These are phyloP conservation scores for Typhlichthys subterraneus DNA, from an alignment of 2,797 vertebrate genomes.

Conservation along the genomic window DNA sequence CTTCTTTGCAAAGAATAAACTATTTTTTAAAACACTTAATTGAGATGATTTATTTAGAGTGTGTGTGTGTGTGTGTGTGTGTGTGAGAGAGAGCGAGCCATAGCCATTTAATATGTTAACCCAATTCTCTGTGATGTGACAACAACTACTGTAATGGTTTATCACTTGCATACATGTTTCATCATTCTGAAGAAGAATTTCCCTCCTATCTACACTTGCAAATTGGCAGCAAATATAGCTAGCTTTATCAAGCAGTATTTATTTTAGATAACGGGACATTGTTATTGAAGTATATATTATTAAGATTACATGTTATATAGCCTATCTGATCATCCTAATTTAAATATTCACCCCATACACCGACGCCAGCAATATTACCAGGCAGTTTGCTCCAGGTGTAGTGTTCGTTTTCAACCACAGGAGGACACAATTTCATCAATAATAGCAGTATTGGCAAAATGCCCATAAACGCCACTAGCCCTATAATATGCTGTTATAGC, in stretches of 20 bases:
- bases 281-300: slow-evolving; percentile 60
- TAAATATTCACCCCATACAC: slow-evolving; percentile 19
- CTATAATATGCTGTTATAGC: slow-evolving; percentile 29
- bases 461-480: slow-evolving; percentile 28
- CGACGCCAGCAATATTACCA: slow-evolving; percentile 10
- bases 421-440: slow-evolving; percentile 71
- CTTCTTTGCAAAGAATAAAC: slow-evolving; percentile 74
- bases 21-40: slow-evolving; percentile 51
- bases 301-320: slow-evolving; percentile 29
- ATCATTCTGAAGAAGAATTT: slow-evolving; percentile 63
- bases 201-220: slow-evolving; percentile 49
- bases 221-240: slow-evolving; percentile 46
- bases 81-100: neutral
- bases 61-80: neutral
- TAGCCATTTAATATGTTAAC: slow-evolving; percentile 17
- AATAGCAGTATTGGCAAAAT: slow-evolving; percentile 45
- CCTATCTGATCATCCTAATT: slow-evolving; percentile 44
- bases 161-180: slow-evolving; percentile 68
- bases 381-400: slow-evolving; percentile 3
- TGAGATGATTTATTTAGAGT: slow-evolving; percentile 12
- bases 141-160: slow-evolving; percentile 35
- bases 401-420: slow-evolving; percentile 46
- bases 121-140: slow-evolving; percentile 50
- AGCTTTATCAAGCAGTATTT: slow-evolving; percentile 42
- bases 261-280: slow-evolving; percentile 55